Evolutionary conservation across 2,113 vertebrate genomes (phyloP), one percentile per base, ranked within the genome.

Genomic region (Nycticryphes semicollaris): DNA sequence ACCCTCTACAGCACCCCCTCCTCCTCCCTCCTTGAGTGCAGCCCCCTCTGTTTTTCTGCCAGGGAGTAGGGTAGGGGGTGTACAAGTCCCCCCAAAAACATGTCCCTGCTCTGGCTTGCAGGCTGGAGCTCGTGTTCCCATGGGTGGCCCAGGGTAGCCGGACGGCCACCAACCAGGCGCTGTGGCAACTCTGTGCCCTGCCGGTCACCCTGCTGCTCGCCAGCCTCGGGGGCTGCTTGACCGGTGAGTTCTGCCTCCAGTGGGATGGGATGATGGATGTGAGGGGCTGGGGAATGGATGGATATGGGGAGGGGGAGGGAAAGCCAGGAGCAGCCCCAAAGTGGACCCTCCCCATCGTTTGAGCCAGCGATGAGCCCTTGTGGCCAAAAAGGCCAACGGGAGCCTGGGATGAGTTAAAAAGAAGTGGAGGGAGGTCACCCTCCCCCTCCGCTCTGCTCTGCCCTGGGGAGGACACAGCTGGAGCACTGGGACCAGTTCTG

Each of bases 121-220:
- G 99, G n/a, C 31, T 99, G 94, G 6, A 45, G 8, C 94, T 97
- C 0, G 97, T 99, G 22, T 99, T 99, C 78, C 99, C 98, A 0
- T 63, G 97, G 1, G 68, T 99, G 24, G 96, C 95, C 1, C 4
- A 6, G 0, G 94, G 92, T 2, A 10, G 51, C 0, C 60, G 96
- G 64, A 56, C 47, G 0, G 72, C 97, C 13, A 63, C 74, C 0
- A 37, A 12, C 14, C 99, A 99, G 85, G 98, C 97, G 0, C 1
- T 98, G 1, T 59, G 88, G 48, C 99, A 99, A 95, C 98, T 98
- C 41, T 63, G 97, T 1, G 98, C 98, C 9, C 96, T 99, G 41
- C 97, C 94, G 2, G 72, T 99, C 87, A 99, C 99, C 3, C 97
- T 99, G 67, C 97, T 95, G 37, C 82, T 99, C 0, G 99, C 99